A percentile compares a stretch with the other conserved stretches of the same genome.
phyloP scores from a whole-genome alignment of 2,797 vertebrate genomes.

The Neosilurus hyrtlii region DNA sequence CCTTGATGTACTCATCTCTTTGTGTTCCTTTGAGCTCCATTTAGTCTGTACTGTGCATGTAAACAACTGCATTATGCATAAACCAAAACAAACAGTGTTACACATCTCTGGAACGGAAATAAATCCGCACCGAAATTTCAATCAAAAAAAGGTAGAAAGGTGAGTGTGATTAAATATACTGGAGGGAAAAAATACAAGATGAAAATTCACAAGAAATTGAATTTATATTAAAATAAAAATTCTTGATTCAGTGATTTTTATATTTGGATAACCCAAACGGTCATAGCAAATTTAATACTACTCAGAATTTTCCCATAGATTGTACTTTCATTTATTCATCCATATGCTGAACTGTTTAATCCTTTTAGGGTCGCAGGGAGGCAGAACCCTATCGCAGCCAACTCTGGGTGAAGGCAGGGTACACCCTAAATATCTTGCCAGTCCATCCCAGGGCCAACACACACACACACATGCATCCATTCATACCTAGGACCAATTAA shows the following conservation, averaged over 20 bases:
- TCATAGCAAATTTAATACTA: no score
- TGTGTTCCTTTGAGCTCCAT: constrained; percentile 5
- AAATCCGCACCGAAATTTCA: background rate
- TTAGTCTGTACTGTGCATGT: constrained; percentile 5
- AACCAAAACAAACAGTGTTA: background rate
- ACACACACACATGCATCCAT: no score
- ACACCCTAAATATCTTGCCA: no score
- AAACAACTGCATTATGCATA: background rate
- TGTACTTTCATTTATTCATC: no score
- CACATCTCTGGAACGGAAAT: background rate
- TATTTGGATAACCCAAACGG: background rate
- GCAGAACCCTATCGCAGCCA: no score
- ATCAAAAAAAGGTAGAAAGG: background rate
- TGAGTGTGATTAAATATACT: background rate
- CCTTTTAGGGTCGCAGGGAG: no score
- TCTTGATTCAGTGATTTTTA: background rate
- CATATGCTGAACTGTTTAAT: no score
- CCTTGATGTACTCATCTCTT: background rate
- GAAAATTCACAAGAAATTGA: background rate
- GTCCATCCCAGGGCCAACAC: no score
- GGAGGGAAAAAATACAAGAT: background rate
- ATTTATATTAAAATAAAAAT: background rate
- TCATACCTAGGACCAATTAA: no score
- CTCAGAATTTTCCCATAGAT: no score
- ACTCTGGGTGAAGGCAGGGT: no score